Evolutionary conservation across 2,888 invertebrate species (phyloP).

Genomic region (Amiota minor): DNA sequence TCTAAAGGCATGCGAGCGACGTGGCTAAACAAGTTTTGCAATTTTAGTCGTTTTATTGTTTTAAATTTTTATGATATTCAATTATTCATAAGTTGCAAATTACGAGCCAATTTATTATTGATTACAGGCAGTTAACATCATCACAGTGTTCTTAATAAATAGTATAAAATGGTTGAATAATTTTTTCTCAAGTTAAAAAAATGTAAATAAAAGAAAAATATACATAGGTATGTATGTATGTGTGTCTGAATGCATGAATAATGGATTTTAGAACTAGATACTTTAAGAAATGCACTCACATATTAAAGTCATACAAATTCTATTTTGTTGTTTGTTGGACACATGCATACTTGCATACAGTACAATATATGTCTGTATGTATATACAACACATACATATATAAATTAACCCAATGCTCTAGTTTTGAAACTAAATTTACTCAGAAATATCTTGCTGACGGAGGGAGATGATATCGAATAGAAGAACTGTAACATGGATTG

Average conservation of each 20-base stretch:
- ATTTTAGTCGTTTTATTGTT: too few relatives aligned
- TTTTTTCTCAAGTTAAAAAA: neutral
- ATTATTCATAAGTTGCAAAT: slow-evolving; percentile 12
- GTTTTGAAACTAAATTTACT: slow-evolving; percentile 40
- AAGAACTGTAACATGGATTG: neutral
- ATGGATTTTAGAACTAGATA: too few relatives aligned
- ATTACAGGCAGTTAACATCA: slow-evolving; percentile 3
- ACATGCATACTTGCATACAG: too few relatives aligned
- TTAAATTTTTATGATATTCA: slow-evolving; percentile 1
- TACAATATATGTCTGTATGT: neutral
- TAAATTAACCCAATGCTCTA: slow-evolving; percentile 41
- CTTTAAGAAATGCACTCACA: slow-evolving; percentile 37
- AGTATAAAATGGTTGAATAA: too few relatives aligned
- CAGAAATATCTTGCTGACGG: slow-evolving; percentile 9
- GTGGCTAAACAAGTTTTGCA: too few relatives aligned
- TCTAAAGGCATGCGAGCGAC: too few relatives aligned
- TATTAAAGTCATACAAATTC: slow-evolving; percentile 37
- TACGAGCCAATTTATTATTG: slow-evolving; percentile 9
- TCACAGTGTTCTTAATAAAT: too few relatives aligned
- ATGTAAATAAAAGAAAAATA: neutral
- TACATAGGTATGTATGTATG: slow-evolving; percentile 13
- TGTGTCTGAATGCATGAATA: neutral
- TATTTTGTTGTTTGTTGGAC: neutral
- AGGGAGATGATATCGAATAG: neutral
- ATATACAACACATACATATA: neutral